These are phyloP conservation scores for Hypocryptadius cinnamomeus DNA, from an alignment of 2,113 vertebrate species.

Conservation along the genomic window DNA sequence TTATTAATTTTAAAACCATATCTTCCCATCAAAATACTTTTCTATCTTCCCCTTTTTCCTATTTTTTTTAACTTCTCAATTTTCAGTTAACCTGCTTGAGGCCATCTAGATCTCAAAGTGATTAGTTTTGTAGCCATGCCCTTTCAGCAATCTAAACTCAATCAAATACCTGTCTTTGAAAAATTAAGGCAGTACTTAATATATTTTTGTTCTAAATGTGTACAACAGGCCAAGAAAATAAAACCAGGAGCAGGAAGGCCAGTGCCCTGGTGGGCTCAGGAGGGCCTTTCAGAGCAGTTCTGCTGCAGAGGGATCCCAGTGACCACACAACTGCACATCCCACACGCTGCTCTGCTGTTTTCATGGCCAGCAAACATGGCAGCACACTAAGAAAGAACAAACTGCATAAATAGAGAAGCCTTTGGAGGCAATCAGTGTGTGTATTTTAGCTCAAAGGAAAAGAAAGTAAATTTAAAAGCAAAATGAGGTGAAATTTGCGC, in stretches of 20 bases:
- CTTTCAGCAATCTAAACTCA: not conserved
- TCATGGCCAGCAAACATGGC: accelerated
- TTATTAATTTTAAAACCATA: not conserved
- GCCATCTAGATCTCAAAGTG: not conserved
- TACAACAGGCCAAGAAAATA: not conserved
- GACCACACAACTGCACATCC: not conserved
- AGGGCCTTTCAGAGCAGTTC: not conserved
- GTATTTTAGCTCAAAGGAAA: not conserved
- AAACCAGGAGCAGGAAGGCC: not conserved
- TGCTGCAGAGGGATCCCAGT: not conserved
- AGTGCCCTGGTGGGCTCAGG: not conserved
- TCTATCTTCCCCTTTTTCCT: not conserved
- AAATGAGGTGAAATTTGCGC: not conserved
- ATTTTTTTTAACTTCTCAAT: not conserved
- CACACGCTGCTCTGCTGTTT: not conserved
- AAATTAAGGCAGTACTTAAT: not conserved
- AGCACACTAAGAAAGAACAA: not conserved
- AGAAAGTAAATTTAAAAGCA: not conserved
- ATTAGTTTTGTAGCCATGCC: not conserved
- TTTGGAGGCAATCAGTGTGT: not conserved
- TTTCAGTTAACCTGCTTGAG: not conserved
- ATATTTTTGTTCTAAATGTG: not conserved
- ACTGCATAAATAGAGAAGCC: not conserved
- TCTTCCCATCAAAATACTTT: not conserved
- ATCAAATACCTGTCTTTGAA: not conserved